Conservation (phyloP, 1,140 invertebrate genomes). For the Hylyphantes graminicola region DNA sequence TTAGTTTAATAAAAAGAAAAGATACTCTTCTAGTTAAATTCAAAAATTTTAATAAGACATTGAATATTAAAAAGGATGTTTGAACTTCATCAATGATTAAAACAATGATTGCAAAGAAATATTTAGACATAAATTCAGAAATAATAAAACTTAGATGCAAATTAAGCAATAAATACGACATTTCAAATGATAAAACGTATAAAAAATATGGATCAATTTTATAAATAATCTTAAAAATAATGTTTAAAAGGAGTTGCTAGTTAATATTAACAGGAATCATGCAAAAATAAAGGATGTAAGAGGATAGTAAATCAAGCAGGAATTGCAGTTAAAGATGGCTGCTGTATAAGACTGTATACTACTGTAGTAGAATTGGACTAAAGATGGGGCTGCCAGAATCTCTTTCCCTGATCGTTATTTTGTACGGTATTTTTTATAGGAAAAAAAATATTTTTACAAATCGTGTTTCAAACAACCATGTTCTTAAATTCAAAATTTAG, state of each 20-base stretch:
- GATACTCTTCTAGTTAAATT: not conserved
- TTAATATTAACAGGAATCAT: not conserved
- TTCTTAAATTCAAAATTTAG: too few relatives aligned
- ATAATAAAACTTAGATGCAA: conserved; percentile 7
- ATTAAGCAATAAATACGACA: not conserved
- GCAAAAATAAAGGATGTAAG: not conserved
- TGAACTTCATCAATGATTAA: conserved; percentile 3
- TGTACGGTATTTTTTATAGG: too few relatives aligned
- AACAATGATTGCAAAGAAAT: conserved; percentile 29
- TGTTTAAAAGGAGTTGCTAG: not conserved
- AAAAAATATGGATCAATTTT: not conserved
- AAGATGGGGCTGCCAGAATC: conserved; percentile 19
- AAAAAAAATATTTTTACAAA: too few relatives aligned
- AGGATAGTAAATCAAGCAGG: conserved; percentile 8
- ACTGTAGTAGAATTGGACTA: not conserved
- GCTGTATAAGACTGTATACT: not conserved
- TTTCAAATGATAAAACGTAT: not conserved
- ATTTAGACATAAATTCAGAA: conserved; percentile 13
- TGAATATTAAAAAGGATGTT: not conserved
- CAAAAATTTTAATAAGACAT: not conserved
- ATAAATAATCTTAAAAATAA: not conserved
- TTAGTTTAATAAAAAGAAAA: not conserved
- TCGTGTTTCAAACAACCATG: too few relatives aligned
- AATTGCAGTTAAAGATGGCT: conserved; percentile 32
- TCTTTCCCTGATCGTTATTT: too few relatives aligned